Base-by-base conservation (phyloP, 2,888 invertebrate species). In the Stenolophus ochropezus region DNA sequence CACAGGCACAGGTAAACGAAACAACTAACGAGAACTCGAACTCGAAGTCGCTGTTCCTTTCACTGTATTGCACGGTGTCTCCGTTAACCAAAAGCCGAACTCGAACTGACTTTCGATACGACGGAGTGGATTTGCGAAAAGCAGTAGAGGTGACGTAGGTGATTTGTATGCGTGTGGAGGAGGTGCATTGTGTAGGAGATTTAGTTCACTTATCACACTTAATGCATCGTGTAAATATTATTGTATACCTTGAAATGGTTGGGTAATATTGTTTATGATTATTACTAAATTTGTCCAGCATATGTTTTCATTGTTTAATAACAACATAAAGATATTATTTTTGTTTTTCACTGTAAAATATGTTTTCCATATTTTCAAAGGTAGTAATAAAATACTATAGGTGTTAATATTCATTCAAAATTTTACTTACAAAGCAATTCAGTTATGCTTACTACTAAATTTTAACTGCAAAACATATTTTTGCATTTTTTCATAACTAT, bases 61-160 rank as follows among this genome's bases (percentile, higher is more conserved):
- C 84, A 84, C 85, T 83, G 83, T 83, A 82, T 83, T 83, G 83
- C 69, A 82, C 79, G 83, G 83, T 83, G 83, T 18, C 56, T 11
- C n/a, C n/a, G n/a, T n/a, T n/a, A 6, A 83, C 84, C 85, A 84
- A 84, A 85, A 18, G 33, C 65, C 20, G 14, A 69, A 21, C 18
- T 33, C n/a, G 20, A 69, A 69, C 27, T 8, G 16, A 69, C 65
- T 69, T 69, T 69, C 65, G 65, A 69, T 69, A 69, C 65, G 11
- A 18, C 65, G 23, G 65, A 69, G 65, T 69, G 33, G 65, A 33
- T 33, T 69, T 61, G 23, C 56, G 56, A 56, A 56, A 56, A 56
- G 20, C 8, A 33, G 11, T 11, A 42, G 33, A 42, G 33, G 16
- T 51, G 51, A 51, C 51, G 51, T 42, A 42, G 16, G 51, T 51